Evolutionary conservation across 2,888 invertebrate genomes (phyloP), one percentile per base, ranked within the genome.

Genomic region (Agelastica alni): DNA sequence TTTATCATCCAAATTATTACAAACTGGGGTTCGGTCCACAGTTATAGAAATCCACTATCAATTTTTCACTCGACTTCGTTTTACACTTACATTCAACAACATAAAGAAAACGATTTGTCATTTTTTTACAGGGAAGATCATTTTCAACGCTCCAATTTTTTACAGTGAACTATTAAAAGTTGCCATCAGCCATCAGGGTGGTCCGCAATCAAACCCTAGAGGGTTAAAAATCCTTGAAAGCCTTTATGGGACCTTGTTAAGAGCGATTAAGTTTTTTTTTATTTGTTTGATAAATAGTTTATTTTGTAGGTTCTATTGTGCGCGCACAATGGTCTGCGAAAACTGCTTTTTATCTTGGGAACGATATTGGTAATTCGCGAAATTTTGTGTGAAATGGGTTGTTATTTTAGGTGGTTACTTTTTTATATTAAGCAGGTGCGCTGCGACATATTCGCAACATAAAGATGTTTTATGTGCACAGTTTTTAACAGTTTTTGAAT

Each of bases 31-130:
- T n/a, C 37, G 12, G 37, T 39, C 37, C 20, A 20, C 13, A 20
- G 17, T 39, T 39, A 39, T 39, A 12, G 37, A 39, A 39, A 10
- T 20, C 18, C 12, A 51, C 54, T 17, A 44, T 45, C 26, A 10
- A 39, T 39, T 56, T 59, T 60, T 53, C 56, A 53, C 54, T 53
- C 42, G 49, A 49, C 48, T 60, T 58, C 60, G 58, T 62, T 67
- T 67, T 59, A 62, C 66, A 65, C 65, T 62, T 61, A 62, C 58
- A 58, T 63, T 58, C 49, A 55, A 53, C 28, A 22, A 56, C 48
- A 66, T 58, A 68, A 68, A 68, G 65, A 61, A 64, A 65, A 63
- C 65, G 57, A 68, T 68, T 68, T 68, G 61, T 68, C 65, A 68
- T 62, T 55, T 59, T n/a, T 54, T 56, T 53, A 53, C 37, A 56